phyloP scores from a whole-genome alignment of 2,888 invertebrate genomes.

The Campaea margaritaria region DNA sequence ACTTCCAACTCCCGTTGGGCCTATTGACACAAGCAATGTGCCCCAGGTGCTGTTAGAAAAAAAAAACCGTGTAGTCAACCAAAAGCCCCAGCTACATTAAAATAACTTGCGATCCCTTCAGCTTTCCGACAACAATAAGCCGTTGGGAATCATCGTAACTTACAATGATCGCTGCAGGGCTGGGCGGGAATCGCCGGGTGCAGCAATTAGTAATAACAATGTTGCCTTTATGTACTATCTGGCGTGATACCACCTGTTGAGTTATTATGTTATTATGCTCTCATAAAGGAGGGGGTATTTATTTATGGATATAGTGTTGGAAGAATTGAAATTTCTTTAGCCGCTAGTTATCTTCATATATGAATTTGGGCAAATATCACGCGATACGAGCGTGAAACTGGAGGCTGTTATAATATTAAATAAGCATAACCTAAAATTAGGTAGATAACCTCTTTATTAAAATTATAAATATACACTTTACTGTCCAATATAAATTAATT shows the following conservation, averaged over 20 bases:
- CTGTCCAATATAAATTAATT: no score
- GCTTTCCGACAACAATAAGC: slow-evolving; percentile 22
- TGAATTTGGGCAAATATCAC: no score
- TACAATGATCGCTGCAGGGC: slow-evolving; percentile 60
- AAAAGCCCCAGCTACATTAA: neutral
- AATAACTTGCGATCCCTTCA: slow-evolving; percentile 8
- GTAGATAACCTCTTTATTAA: no score
- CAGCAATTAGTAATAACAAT: slow-evolving; percentile 72
- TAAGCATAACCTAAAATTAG: no score
- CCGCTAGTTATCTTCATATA: no score
- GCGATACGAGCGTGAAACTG: no score
- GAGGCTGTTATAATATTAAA: neutral
- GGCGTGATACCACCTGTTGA: slow-evolving; percentile 57
- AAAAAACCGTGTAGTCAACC: neutral
- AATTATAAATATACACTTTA: no score
- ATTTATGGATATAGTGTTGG: slow-evolving; percentile 19
- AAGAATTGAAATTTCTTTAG: slow-evolving; percentile 11
- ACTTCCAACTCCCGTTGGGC: no score
- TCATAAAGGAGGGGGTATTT: slow-evolving; percentile 32
- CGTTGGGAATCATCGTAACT: slow-evolving; percentile 37
- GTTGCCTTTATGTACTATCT: slow-evolving; percentile 64
- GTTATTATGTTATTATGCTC: slow-evolving; percentile 47
- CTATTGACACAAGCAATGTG: no score
- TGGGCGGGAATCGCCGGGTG: slow-evolving; percentile 66
- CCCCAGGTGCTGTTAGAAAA: no score